Base-by-base conservation (phyloP, 2,888 invertebrate genomes). In the Pterostichus madidus region DNA sequence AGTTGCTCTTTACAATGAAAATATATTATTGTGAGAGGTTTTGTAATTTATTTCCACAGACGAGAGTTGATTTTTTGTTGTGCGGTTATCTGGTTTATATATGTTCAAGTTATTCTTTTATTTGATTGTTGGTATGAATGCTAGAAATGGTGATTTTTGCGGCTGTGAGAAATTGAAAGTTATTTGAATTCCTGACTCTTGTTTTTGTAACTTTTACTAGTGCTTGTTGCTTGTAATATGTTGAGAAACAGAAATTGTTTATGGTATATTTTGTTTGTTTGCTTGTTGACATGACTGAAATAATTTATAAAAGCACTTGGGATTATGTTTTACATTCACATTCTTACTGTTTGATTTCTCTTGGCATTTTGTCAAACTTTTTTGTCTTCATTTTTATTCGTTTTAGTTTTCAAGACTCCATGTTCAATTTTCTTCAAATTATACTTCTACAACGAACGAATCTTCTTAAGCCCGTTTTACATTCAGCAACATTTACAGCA, bases 131-230 rank as follows among this genome's bases (percentile, higher is more conserved):
- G 17, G 59, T 31, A 24, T 24, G 17, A 24, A 39, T 39, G 39
- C 8, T 39, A 39, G 39, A 39, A 39, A 39, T 39, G 39, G 39
- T 24, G 59, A 59, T 24, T 59, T 59, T 56, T 59, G 15, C 24
- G 39, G 7, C 8, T 39, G 39, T 39, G 24, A 11, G 59, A 59
- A 59, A 59, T 59, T 59, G 24, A 24, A 59, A 59, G 24, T 59
- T 24, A 59, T 59, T 59, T 59, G 59, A 59, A 59, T 17, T 59
- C 17, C 59, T 10, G 8, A 24, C 59, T 11, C 11, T 24, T 53
- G 53, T 53, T 53, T 53, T 53, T 53, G 53, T 53, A 53, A 53
- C 53, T 53, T n/a, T 53, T 53, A 53, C 53, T 15, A 53, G 53
- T 39, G 39, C 2, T 53, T 17, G 15, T 17, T 8, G 53, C 17